Percentiles rank a stretch among this genome's conserved stretches.
These are phyloP conservation scores for Colletes collaris DNA, from an alignment of 2,888 invertebrate genomes.

Conservation along the genomic window DNA sequence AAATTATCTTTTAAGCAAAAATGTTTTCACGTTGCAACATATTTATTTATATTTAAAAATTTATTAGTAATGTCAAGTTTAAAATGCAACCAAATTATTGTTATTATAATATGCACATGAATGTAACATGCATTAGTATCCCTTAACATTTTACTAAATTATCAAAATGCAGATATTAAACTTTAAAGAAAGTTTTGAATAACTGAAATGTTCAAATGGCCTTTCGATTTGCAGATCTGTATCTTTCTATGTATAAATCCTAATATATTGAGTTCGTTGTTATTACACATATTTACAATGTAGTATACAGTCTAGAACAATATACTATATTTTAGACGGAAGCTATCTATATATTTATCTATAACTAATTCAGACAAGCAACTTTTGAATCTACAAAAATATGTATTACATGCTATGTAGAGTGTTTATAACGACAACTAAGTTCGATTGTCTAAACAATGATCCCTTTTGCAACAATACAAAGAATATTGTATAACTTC, in stretches of 20 bases:
- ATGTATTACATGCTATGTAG: slow-evolving; percentile 20
- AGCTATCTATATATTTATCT: slow-evolving; percentile 25
- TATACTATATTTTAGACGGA: slow-evolving; percentile 12
- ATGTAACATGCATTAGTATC: background rate
- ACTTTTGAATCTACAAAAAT: slow-evolving; percentile 43
- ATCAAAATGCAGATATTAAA: background rate
- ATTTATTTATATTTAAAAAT: background rate
- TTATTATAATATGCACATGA: background rate
- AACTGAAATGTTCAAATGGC: background rate
- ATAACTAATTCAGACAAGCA: slow-evolving; percentile 34
- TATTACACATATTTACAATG: slow-evolving; percentile 52
- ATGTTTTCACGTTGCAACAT: background rate
- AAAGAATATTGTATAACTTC: background rate
- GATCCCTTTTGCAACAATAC: slow-evolving; percentile 9
- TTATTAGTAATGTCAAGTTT: background rate
- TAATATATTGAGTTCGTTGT: slow-evolving; percentile 46
- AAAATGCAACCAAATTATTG: slow-evolving; percentile 4
- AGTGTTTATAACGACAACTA: slow-evolving; percentile 16
- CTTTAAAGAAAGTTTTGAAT: background rate
- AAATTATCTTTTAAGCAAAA: background rate
- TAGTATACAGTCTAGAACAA: slow-evolving; percentile 28
- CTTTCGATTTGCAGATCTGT: slow-evolving; percentile 34
- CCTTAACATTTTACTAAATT: background rate
- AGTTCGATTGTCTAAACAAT: slow-evolving; percentile 38
- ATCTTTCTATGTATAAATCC: slow-evolving; percentile 32